phyloP scores from a whole-genome alignment of 2,113 vertebrate species.

The Callaeas wilsoni region DNA sequence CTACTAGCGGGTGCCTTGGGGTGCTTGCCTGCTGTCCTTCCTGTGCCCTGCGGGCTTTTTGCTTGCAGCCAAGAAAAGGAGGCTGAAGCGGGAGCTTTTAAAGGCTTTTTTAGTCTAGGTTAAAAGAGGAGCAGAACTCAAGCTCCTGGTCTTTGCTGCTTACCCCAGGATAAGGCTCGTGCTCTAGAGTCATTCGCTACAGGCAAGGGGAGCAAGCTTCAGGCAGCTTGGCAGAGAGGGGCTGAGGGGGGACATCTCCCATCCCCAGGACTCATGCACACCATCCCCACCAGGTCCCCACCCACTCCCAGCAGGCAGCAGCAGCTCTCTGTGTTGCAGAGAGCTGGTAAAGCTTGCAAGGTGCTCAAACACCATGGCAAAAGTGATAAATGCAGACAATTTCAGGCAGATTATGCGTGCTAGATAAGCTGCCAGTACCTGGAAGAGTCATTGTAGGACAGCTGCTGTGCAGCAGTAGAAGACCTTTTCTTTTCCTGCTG shows the following conservation, averaged over 20 bases:
- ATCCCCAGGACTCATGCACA: rapidly evolving
- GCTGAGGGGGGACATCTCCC: not conserved
- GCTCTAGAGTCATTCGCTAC: rapidly evolving
- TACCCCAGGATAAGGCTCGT: not conserved
- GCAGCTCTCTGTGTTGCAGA: not conserved
- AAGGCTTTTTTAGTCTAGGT: not conserved
- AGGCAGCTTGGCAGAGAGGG: not conserved
- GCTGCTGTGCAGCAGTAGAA: not conserved
- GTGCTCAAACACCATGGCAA: not conserved
- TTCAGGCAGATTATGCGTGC: not conserved
- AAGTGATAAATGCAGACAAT: not conserved
- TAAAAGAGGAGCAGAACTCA: not conserved
- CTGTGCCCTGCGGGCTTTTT: not conserved
- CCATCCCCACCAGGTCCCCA: not conserved
- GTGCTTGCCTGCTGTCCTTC: not conserved
- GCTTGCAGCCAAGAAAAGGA: not conserved
- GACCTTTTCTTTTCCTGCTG: not conserved
- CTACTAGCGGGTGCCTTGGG: not conserved
- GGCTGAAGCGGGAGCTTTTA: not conserved
- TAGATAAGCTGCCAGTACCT: not conserved
- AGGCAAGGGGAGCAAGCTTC: not conserved
- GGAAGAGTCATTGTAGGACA: not conserved
- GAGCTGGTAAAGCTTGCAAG: not conserved
- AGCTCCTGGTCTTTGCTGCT: not conserved
- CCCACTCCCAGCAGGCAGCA: not conserved